These are phyloP conservation scores for Drosophila rubida DNA, from an alignment of 2,888 invertebrate species.

Conservation along the genomic window DNA sequence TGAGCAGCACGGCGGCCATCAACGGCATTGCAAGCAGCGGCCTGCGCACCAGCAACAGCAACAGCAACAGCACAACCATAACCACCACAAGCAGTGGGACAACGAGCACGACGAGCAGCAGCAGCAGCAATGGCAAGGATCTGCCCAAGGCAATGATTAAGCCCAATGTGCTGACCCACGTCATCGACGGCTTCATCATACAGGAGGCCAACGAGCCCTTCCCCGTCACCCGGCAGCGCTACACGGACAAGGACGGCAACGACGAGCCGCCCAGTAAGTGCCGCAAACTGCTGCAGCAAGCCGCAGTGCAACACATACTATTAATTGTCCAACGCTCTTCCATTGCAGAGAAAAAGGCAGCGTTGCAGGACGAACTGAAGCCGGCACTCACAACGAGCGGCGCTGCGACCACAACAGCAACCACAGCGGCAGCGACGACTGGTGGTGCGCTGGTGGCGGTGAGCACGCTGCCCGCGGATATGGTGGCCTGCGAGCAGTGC, in stretches of 20 bases:
- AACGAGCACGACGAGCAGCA: slow-evolving; percentile 23
- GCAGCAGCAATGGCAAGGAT: slow-evolving; percentile 78
- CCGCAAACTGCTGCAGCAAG: too few relatives aligned
- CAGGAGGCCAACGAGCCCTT: slow-evolving; percentile 97
- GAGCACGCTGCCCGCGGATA: slow-evolving; percentile 72
- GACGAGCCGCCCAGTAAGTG: slow-evolving; percentile 93
- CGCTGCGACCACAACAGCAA: background rate
- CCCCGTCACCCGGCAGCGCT: slow-evolving; percentile 89
- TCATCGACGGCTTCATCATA: slow-evolving; percentile 98
- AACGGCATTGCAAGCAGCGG: slow-evolving; percentile 55
- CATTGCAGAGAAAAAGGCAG: slow-evolving; percentile 81
- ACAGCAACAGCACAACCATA: slow-evolving; percentile 29
- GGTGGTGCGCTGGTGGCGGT: slow-evolving; percentile 15
- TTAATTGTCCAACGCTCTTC: background rate
- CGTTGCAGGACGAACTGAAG: slow-evolving; percentile 73
- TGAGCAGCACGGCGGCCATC: slow-evolving; percentile 52
- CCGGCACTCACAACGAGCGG: slow-evolving; percentile 8
- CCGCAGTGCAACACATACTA: background rate
- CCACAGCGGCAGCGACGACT: slow-evolving; percentile 2
- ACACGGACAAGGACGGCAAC: slow-evolving; percentile 87
- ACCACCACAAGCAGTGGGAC: slow-evolving; percentile 64
- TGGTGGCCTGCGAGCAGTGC: slow-evolving; percentile 89
- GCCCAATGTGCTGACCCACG: slow-evolving; percentile 97
- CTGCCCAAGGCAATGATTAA: slow-evolving; percentile 96
- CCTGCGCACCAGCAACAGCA: slow-evolving; percentile 37